These are phyloP conservation scores for Morelia viridis DNA, from an alignment of 2,797 vertebrate genomes.

Conservation along the genomic window DNA sequence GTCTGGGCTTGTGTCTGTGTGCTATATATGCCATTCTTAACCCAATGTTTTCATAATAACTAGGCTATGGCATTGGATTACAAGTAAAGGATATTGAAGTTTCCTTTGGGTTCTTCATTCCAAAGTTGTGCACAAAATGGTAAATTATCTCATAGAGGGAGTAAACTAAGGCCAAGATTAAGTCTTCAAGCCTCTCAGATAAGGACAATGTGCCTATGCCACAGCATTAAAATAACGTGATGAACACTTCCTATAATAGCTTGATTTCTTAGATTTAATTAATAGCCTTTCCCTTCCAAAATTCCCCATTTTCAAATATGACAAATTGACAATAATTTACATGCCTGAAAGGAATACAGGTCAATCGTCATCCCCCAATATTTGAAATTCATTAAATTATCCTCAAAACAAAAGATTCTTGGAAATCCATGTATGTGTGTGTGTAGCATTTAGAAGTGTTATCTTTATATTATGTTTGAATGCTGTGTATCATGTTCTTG, in stretches of 20 bases:
- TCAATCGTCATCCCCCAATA: not conserved
- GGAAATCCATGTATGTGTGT: not conserved
- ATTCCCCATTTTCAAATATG: not conserved
- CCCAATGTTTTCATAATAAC: not conserved
- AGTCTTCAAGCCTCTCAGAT: not conserved
- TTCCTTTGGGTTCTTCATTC: not conserved
- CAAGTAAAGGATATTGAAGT: not conserved
- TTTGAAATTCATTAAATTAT: not conserved
- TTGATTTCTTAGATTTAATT: not conserved
- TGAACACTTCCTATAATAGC: not conserved
- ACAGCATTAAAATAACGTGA: not conserved
- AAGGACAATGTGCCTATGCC: not conserved
- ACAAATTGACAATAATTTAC: not conserved
- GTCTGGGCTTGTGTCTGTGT: not conserved
- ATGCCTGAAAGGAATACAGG: not conserved
- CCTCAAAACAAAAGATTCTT: not conserved
- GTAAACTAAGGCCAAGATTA: not conserved
- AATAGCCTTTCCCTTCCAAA: not conserved
- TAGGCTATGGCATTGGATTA: not conserved
- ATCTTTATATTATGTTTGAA: not conserved
- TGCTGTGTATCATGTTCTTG: not conserved
- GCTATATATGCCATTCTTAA: too few relatives aligned
- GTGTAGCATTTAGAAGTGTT: not conserved
- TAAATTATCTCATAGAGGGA: not conserved
- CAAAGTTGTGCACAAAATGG: not conserved